Evolutionary conservation across 2,888 invertebrate genomes (phyloP).

Genomic region (Anaspis maculata): DNA sequence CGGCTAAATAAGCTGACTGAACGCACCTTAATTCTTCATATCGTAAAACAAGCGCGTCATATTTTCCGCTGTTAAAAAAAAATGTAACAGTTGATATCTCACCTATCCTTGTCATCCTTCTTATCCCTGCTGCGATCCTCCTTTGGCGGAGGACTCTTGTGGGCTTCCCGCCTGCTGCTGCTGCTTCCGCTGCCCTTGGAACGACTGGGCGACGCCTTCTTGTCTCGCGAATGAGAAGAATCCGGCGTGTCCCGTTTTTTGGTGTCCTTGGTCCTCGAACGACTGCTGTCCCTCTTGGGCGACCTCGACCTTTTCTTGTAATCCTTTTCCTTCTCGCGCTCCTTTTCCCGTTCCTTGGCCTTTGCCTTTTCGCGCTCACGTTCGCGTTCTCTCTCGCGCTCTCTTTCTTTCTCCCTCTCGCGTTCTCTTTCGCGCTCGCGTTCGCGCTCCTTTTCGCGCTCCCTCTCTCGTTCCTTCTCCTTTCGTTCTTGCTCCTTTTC

Average conservation of each 20-base stretch:
- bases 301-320: conserved; percentile 34
- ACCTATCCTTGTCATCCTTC: conserved; percentile 45
- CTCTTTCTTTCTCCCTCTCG: conserved; percentile 44
- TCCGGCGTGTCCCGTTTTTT: conserved; percentile 41
- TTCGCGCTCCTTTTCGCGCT: conserved; percentile 41
- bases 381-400: conserved; percentile 29
- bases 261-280: conserved; percentile 4
- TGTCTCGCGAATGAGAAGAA: conserved; percentile 37
- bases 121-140: conserved; percentile 40
- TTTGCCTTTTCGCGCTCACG: conserved; percentile 30
- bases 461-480: conserved; percentile 34
- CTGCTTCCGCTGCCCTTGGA: conserved; percentile 28
- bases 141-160: conserved; percentile 40
- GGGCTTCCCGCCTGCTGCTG: conserved; percentile 28
- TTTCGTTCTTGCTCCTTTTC: conserved; percentile 32
- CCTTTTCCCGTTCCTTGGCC: conserved; percentile 44
- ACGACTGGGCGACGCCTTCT: conserved; percentile 32
- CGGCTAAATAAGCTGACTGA: too few species aligned
- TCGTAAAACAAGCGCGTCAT: too few species aligned
- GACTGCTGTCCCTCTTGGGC: conserved; percentile 33
- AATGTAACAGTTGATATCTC: too few species aligned
- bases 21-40: too few species aligned
- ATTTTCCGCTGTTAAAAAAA: too few species aligned
- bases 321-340: conserved; percentile 45
- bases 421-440: conserved; percentile 48